Conservation (phyloP, 2,888 invertebrate genomes). For the Apotomis betuletana region DNA sequence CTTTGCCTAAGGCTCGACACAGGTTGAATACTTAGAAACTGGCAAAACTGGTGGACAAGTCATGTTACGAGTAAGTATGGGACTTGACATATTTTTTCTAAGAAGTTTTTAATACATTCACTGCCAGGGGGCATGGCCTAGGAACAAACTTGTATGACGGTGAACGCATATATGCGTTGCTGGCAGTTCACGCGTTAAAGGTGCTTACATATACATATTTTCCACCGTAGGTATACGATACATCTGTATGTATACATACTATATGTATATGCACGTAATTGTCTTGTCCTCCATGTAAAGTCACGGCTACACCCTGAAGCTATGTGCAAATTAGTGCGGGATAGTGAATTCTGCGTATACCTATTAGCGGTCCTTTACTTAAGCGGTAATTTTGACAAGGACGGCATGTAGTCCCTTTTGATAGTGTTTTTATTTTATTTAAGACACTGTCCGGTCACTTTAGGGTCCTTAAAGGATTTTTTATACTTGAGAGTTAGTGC, state of each 20-base stretch:
- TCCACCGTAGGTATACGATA: background rate
- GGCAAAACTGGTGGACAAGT: background rate
- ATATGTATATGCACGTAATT: background rate
- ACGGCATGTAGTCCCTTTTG: background rate
- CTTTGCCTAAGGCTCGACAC: no score
- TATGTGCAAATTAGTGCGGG: background rate
- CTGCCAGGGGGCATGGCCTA: no score
- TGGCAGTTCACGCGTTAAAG: no score
- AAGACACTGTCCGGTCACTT: background rate
- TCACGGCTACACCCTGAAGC: conserved; percentile 4
- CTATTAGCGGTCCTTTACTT: background rate
- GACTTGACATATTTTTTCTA: no score
- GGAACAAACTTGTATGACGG: no score
- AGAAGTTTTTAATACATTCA: no score
- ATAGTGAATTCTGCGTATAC: background rate
- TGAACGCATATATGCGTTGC: no score
- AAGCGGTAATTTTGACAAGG: conserved; percentile 2
- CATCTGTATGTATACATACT: background rate
- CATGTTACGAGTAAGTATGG: no score
- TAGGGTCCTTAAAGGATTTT: background rate
- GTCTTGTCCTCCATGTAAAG: background rate
- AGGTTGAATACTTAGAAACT: background rate
- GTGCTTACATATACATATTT: no score
- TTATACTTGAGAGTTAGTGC: background rate
- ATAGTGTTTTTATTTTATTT: background rate